phyloP scores from a whole-genome alignment of 1,140 invertebrate species.

The Sarcophaga peregrina region DNA sequence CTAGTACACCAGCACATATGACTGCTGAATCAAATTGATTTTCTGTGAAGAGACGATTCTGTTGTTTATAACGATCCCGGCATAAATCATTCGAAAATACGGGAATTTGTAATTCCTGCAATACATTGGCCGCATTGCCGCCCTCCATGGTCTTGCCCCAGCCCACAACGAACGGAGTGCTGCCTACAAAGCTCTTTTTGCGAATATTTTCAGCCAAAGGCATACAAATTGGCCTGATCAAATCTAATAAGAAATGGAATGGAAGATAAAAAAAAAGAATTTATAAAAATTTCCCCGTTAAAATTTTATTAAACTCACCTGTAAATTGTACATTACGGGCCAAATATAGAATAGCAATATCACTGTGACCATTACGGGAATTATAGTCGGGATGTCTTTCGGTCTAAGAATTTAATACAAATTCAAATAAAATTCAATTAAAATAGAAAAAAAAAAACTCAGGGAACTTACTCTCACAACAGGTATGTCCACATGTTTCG shows the following conservation, averaged over 20 bases:
- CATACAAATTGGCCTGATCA: constrained; percentile 57
- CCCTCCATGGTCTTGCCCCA: constrained; percentile 73
- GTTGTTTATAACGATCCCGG: constrained; percentile 70
- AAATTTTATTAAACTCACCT: background rate
- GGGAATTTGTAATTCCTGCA: constrained; percentile 80
- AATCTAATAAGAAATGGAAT: constrained; percentile 22
- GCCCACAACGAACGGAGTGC: constrained; percentile 78
- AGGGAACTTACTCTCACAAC: constrained; percentile 45
- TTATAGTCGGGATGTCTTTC: constrained; percentile 55
- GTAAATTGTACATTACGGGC: constrained; percentile 56
- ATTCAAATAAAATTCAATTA: background rate
- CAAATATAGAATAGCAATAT: constrained; percentile 59
- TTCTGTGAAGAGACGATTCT: constrained; percentile 73
- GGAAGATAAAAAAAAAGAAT: no score
- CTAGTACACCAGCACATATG: constrained; percentile 79
- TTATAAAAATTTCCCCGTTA: background rate
- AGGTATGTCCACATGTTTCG: constrained; percentile 53
- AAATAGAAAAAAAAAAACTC: background rate
- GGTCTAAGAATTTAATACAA: background rate
- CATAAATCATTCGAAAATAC: constrained; percentile 75
- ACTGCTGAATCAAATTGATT: constrained; percentile 69
- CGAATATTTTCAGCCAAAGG: constrained; percentile 49
- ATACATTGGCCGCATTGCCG: constrained; percentile 71
- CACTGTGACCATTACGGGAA: constrained; percentile 55
- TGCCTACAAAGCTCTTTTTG: constrained; percentile 55